A percentile compares a stretch with the other conserved stretches of the same genome.
Evolutionary conservation across 2,888 invertebrate genomes (phyloP).

Genomic region (Leucania comma): DNA sequence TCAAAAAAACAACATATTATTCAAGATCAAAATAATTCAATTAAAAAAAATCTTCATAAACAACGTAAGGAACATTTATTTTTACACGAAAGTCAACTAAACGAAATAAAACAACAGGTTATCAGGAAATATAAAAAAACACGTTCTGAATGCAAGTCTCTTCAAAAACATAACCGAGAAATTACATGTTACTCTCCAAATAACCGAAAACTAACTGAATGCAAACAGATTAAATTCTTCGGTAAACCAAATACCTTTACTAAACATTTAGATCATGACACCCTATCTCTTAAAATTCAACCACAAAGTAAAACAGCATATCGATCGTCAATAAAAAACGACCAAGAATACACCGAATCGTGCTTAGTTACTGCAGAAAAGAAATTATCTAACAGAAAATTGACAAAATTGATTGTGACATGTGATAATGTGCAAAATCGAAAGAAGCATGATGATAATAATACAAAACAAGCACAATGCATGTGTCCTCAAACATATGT

Average conservation of each 20-base stretch:
- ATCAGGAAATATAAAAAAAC: slow-evolving; percentile 7
- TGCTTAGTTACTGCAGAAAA: neutral
- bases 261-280: neutral
- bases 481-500: neutral
- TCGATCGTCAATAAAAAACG: neutral
- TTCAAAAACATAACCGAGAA: neutral
- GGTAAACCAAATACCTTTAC: no score
- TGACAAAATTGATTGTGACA: neutral
- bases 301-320: neutral
- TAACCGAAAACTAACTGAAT: neutral
- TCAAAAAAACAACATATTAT: neutral
- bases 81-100: slow-evolving; percentile 3
- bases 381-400: neutral
- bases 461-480: neutral
- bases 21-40: slow-evolving; percentile 1
- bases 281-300: neutral
- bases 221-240: neutral
- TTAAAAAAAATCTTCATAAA: neutral
- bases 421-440: slow-evolving; percentile 1
- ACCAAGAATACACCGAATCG: neutral
- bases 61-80: neutral
- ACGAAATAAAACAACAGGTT: slow-evolving; percentile 5
- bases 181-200: neutral
- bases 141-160: neutral
- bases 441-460: slow-evolving; percentile 16